Conservation (phyloP, 2,113 vertebrate genomes). For the Tenebrosternarchus preto region DNA sequence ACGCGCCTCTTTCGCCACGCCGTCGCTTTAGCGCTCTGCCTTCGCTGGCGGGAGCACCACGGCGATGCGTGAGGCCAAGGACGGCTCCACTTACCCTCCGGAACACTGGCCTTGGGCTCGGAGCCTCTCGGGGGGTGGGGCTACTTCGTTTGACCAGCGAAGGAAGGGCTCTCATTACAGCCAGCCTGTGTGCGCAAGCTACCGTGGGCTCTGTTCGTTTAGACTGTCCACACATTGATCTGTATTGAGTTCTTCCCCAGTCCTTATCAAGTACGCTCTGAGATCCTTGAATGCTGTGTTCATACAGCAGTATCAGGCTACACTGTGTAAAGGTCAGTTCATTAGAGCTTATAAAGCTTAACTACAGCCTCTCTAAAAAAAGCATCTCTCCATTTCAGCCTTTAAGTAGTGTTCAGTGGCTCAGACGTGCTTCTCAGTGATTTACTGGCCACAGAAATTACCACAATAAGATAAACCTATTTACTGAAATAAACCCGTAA, state of each 20-base stretch:
- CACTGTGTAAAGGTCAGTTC: neutral
- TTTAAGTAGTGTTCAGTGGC: neutral
- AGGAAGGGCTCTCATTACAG: neutral
- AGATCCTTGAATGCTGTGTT: neutral
- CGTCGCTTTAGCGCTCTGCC: no score
- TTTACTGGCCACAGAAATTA: neutral
- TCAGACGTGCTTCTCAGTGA: neutral
- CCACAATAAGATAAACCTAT: constrained; percentile 4
- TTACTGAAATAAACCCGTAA: neutral
- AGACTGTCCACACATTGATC: neutral
- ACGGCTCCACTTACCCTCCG: neutral
- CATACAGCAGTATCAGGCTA: neutral
- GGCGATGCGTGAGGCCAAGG: constrained; percentile 1
- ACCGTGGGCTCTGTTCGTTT: neutral
- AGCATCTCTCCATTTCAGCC: neutral
- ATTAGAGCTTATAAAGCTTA: neutral
- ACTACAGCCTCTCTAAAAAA: neutral
- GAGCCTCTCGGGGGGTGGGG: neutral
- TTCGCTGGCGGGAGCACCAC: neutral
- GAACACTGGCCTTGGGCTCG: neutral
- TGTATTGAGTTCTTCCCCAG: neutral
- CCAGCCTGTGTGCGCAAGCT: neutral
- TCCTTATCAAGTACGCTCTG: neutral
- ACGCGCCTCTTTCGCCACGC: neutral
- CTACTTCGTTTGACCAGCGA: neutral